phyloP scores from a whole-genome alignment of 2,113 vertebrate genomes.

The Peromyscus polionotus region DNA sequence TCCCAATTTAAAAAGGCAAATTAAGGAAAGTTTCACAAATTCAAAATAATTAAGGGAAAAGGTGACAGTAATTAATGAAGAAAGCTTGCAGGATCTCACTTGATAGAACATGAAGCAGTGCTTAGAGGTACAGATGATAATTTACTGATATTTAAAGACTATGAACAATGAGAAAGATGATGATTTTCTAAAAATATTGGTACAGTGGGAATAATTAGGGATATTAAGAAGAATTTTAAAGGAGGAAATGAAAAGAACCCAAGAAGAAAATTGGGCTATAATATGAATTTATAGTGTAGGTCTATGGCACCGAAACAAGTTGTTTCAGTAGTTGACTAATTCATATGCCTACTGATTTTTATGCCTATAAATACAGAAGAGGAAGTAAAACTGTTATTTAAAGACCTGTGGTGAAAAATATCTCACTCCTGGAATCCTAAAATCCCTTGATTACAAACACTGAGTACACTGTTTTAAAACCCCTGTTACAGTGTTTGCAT shows the following conservation, averaged over 20 bases:
- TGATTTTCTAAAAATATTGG: slow-evolving; percentile 74
- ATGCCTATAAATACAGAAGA: slow-evolving; percentile 35
- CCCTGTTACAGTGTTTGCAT: not conserved
- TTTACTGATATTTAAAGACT: slow-evolving; percentile 73
- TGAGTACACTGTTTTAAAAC: slow-evolving; percentile 9
- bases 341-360: not conserved
- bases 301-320: slow-evolving; percentile 6
- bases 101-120: slow-evolving; percentile 43
- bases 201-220: slow-evolving; percentile 63
- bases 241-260: slow-evolving; percentile 39
- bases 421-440: not conserved
- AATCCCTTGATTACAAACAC: slow-evolving; percentile 21
- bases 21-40: slow-evolving; percentile 75
- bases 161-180: slow-evolving; percentile 67
- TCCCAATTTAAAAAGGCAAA: slow-evolving; percentile 68
- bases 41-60: slow-evolving; percentile 70
- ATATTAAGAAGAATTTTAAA: slow-evolving; percentile 60
- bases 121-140: slow-evolving; percentile 64
- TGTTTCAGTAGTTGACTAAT: slow-evolving; percentile 47
- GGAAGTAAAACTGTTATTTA: not conserved
- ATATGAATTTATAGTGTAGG: slow-evolving; percentile 60
- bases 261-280: slow-evolving; percentile 62
- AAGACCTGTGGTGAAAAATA: not conserved
- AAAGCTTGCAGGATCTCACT: slow-evolving; percentile 63
- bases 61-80: slow-evolving; percentile 74